Base-by-base conservation (phyloP, 1,140 invertebrate species). In the Scaptomyza pallida region DNA sequence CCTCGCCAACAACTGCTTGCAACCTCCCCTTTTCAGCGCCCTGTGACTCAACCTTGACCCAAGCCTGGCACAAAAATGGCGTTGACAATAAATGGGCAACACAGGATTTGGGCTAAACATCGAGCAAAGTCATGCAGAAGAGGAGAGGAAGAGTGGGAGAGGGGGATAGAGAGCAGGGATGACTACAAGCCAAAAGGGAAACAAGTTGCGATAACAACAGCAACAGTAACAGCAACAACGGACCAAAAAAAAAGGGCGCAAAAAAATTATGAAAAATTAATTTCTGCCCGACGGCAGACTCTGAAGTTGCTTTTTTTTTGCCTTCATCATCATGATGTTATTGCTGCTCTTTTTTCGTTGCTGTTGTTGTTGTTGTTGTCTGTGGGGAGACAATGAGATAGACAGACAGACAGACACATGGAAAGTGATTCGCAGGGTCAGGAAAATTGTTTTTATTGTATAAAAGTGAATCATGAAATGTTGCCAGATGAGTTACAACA, bases 211-310 rank as follows among this genome's bases (percentile, higher is more conserved):
- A 78, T 82, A 76, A 88, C 82, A 86, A 80, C 76, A 78, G 41
- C 73, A 57, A n/a, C 59, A 43, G 40, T 17, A 47, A 48, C 64
- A 64, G 76, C 57, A 75, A 13, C 65, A 63, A 44, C 45, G 51
- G 57, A 41, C 57, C 26, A 37, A 9, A 43, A 60, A 71, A 78
- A 86, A 88, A 69, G 78, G 78, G 75, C 71, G 78, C 74, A 88
- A 88, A 88, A 86, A 88, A 88, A 88, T 88, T 88, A 88, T 88
- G 83, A 88, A 88, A 86, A 88, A 88, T 88, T 88, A 88, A 88
- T 88, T 88, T 88, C 78, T 88, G 82, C 71, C 82, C 82, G 78
- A 72, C 71, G 83, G 82, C 82, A 89, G 67, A 88, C 70, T 61
- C 59, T 52, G 54, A 62, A 30, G 26, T 30, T n/a, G n/a, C 21